A percentile compares a stretch with the other conserved stretches of the same genome.
phyloP scores from a whole-genome alignment of 2,888 invertebrate genomes.

The Tridacna gigas region DNA sequence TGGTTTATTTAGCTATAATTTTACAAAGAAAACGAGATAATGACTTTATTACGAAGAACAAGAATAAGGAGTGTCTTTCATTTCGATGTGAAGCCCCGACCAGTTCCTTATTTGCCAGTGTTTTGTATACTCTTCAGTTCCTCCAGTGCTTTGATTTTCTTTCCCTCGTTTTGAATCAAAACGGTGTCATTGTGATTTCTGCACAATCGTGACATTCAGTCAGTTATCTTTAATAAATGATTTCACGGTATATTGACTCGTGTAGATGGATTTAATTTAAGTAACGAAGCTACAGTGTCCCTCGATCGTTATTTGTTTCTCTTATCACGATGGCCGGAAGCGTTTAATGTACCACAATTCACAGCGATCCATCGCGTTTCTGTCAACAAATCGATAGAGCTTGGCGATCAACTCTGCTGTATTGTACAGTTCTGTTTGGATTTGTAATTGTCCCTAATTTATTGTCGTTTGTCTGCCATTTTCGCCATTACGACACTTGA shows the following conservation, averaged over 20 bases:
- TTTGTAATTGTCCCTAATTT: constrained; percentile 27
- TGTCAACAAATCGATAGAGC: neutral
- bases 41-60: no score
- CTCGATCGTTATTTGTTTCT: neutral
- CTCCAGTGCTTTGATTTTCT: no score
- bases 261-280: constrained; percentile 10
- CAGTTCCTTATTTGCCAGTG: no score
- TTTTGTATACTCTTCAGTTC: no score
- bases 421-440: constrained; percentile 3
- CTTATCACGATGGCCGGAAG: constrained; percentile 3
- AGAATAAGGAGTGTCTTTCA: no score
- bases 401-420: neutral
- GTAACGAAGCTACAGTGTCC: neutral
- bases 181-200: constrained; percentile 1
- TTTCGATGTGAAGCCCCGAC: no score
- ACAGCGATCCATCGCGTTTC: neutral
- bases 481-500: neutral
- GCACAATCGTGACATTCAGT: constrained; percentile 9
- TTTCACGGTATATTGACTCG: neutral
- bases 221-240: neutral
- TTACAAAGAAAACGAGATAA: no score
- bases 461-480: constrained; percentile 18
- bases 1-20: no score
- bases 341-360: constrained; percentile 11
- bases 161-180: neutral